These are phyloP conservation scores for Eonycteris spelaea DNA, from an alignment of 2,113 vertebrate species.

Conservation along the genomic window DNA sequence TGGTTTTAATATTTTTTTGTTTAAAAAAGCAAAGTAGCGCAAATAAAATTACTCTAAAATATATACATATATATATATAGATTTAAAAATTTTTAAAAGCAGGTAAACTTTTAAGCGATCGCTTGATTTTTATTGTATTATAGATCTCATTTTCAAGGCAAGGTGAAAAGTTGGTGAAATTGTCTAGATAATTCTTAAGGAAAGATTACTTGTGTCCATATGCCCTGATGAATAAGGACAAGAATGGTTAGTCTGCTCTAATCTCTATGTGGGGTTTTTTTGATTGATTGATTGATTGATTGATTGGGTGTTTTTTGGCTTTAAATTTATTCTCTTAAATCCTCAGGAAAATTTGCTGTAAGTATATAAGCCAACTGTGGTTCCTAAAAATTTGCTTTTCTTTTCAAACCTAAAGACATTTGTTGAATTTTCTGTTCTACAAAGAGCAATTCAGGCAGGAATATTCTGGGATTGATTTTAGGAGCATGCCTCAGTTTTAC, in stretches of 20 bases:
- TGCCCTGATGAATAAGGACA: background rate
- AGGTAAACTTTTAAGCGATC: background rate
- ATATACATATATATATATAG: background rate
- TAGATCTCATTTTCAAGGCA: background rate
- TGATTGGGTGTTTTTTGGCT: background rate
- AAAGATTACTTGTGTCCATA: background rate
- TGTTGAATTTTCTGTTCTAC: conserved; percentile 27
- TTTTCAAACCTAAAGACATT: conserved; percentile 49
- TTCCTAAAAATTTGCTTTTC: conserved; percentile 6
- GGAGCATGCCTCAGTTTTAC: background rate
- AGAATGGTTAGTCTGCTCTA: background rate
- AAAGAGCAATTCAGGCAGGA: background rate
- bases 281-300: background rate
- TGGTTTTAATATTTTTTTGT: background rate
- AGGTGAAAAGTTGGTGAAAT: conserved; percentile 6
- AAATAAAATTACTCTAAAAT: conserved; percentile 20
- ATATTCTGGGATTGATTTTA: conserved; percentile 19
- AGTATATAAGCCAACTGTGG: background rate
- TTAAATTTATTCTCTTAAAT: background rate
- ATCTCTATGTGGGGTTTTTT: background rate
- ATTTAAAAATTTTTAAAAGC: background rate
- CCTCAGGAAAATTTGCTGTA: background rate
- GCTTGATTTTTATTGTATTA: background rate
- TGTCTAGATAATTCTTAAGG: background rate
- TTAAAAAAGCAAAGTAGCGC: background rate